phyloP scores from a whole-genome alignment of 35 echinoderm and acorn worm genomes.

The Strongylocentrotus purpuratus region DNA sequence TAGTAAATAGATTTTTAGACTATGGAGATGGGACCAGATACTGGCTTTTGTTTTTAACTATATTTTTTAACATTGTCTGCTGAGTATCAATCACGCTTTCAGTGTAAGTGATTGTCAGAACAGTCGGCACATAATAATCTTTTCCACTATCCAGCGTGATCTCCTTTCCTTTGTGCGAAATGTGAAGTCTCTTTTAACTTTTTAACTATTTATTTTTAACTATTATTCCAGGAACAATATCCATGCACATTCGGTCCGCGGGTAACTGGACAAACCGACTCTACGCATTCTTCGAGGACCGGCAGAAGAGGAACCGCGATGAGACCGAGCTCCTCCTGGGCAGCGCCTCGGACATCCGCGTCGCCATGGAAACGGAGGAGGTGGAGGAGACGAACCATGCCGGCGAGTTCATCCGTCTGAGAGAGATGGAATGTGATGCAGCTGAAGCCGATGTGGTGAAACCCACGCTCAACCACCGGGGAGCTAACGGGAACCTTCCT shows the following conservation, averaged over 20 bases:
- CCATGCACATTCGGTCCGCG: constrained; percentile 86
- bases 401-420: constrained; percentile 38
- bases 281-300: constrained; percentile 83
- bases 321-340: constrained; percentile 34
- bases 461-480: constrained; percentile 20
- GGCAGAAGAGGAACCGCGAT: constrained; percentile 61
- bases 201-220: not conserved
- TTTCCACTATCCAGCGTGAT: no score
- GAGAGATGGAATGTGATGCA: constrained; percentile 42
- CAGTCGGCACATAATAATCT: not conserved
- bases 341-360: constrained; percentile 53
- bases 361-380: constrained; percentile 34
- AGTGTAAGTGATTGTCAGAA: no score
- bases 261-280: constrained; percentile 93
- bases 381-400: constrained; percentile 39
- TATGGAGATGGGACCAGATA: no score
- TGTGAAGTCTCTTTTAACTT: no score
- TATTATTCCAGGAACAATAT: constrained; percentile 72
- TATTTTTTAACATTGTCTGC: no score
- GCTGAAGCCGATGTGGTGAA: constrained; percentile 31
- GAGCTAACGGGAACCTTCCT: constrained; percentile 37
- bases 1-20: no score
- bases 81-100: no score
- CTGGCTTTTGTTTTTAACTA: no score
- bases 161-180: no score